Conservation (phyloP, 2,888 invertebrate genomes). For the Deilephila porcellus region DNA sequence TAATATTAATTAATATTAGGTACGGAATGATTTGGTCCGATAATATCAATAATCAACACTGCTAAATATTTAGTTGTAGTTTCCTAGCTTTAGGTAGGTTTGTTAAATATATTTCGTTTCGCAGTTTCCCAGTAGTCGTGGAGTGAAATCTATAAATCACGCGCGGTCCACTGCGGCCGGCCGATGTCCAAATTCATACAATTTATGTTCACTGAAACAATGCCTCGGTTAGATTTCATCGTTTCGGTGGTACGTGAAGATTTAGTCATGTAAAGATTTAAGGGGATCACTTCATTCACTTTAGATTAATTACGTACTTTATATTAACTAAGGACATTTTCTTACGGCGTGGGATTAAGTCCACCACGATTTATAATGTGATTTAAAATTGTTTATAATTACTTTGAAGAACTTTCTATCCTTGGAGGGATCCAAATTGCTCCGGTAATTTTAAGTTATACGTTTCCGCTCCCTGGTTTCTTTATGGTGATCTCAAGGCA, state of each 20-base stretch:
- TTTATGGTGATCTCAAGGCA: too few relatives aligned
- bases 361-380: too few relatives aligned
- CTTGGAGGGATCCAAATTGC: too few relatives aligned
- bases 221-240: not conserved
- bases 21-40: not conserved
- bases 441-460: too few relatives aligned
- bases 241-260: not conserved
- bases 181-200: slow-evolving; percentile 22
- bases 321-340: too few relatives aligned
- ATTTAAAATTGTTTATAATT: too few relatives aligned
- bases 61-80: not conserved
- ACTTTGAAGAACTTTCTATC: too few relatives aligned
- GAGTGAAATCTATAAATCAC: slow-evolving; percentile 5
- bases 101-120: slow-evolving; percentile 15
- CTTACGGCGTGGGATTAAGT: too few relatives aligned
- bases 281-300: too few relatives aligned
- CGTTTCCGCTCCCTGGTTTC: too few relatives aligned
- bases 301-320: too few relatives aligned
- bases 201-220: slow-evolving; percentile 19
- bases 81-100: not conserved
- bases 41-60: not conserved
- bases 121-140: not conserved
- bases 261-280: not conserved
- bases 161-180: slow-evolving; percentile 6
- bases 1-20: too few relatives aligned